Evolutionary conservation across 2,888 invertebrate genomes (phyloP).

Genomic region (Dermolepida albohirtum): DNA sequence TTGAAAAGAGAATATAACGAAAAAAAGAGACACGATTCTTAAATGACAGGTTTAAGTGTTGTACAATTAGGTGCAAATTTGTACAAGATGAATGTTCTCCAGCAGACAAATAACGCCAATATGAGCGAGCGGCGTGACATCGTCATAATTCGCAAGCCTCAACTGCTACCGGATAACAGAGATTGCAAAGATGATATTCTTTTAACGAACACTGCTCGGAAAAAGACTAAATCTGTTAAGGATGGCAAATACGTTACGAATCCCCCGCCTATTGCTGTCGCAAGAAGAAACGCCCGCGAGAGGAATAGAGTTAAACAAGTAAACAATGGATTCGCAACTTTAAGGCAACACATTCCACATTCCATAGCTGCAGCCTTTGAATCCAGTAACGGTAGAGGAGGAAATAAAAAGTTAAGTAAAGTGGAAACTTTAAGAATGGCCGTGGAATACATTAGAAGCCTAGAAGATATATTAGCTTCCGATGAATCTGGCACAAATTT

Average conservation of each 20-base stretch:
- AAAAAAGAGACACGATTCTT: slow-evolving; percentile 42
- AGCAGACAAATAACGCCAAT: slow-evolving; percentile 67
- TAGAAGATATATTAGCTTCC: slow-evolving; percentile 80
- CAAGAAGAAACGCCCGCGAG: slow-evolving; percentile 91
- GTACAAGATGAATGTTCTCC: slow-evolving; percentile 74
- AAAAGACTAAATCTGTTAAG: slow-evolving; percentile 50
- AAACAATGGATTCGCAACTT: slow-evolving; percentile 90
- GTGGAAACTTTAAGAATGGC: slow-evolving; percentile 92
- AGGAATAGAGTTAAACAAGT: slow-evolving; percentile 93
- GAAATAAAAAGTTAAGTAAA: slow-evolving; percentile 84
- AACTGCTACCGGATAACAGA: slow-evolving; percentile 56
- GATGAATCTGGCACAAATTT: slow-evolving; percentile 61
- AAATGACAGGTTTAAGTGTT: slow-evolving; percentile 71
- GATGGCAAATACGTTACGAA: slow-evolving; percentile 55
- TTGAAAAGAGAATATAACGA: neutral
- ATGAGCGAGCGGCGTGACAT: slow-evolving; percentile 54
- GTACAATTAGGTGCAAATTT: slow-evolving; percentile 72
- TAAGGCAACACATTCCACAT: slow-evolving; percentile 87
- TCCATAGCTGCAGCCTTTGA: slow-evolving; percentile 80
- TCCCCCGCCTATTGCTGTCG: slow-evolving; percentile 84
- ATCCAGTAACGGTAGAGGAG: slow-evolving; percentile 74
- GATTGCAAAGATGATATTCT: slow-evolving; percentile 54
- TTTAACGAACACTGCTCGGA: slow-evolving; percentile 59
- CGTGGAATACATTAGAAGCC: slow-evolving; percentile 87
- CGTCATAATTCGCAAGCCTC: slow-evolving; percentile 40